phyloP scores from a whole-genome alignment of 2,113 vertebrate species.

The Trematomus loennbergii region DNA sequence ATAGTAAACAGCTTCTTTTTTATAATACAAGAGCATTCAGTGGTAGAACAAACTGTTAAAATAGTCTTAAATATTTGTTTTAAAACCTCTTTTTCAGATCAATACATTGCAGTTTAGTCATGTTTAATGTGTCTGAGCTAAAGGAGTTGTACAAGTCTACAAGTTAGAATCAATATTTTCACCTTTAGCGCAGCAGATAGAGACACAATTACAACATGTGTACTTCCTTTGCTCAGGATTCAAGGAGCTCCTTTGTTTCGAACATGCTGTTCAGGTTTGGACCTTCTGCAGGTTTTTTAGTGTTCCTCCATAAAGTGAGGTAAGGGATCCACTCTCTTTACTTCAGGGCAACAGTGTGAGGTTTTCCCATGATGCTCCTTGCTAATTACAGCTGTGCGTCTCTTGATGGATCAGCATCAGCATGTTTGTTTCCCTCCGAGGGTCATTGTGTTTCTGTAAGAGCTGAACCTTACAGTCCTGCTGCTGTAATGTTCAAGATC shows the following conservation, averaged over 20 bases:
- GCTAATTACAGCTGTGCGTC: neutral
- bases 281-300: neutral
- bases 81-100: neutral
- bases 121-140: neutral
- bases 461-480: neutral
- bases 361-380: slow-evolving; percentile 2
- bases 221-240: neutral
- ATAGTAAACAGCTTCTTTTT: no score
- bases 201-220: neutral
- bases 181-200: neutral
- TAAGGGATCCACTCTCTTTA: neutral
- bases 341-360: neutral
- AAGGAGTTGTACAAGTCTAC: neutral
- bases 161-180: neutral
- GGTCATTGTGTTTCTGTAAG: slow-evolving; percentile 12
- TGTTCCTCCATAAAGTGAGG: neutral
- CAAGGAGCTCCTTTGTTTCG: slow-evolving; percentile 16
- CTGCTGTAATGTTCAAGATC: neutral
- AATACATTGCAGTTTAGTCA: neutral
- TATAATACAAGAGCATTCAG: no score
- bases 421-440: slow-evolving; percentile 30
- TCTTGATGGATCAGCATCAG: neutral
- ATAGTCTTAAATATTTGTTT: neutral
- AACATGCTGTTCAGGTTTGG: neutral
- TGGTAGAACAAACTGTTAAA: neutral